Conservation (phyloP, 2,888 invertebrate genomes). For the Zonitis immaculata region DNA sequence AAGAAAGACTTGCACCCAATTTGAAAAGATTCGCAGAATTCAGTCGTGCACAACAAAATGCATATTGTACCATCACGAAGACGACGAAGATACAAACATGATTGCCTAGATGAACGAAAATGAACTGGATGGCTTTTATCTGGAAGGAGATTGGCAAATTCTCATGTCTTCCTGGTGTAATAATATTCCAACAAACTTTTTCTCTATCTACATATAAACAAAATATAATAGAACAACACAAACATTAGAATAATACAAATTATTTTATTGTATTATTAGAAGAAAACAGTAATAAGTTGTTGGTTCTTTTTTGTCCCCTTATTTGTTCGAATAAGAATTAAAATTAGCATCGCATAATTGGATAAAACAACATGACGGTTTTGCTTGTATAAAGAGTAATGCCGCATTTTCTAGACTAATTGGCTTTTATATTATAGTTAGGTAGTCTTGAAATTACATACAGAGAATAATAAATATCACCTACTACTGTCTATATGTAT, state of each 20-base stretch:
- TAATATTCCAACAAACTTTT: too few relatives aligned
- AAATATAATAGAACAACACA: background rate
- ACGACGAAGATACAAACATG: slow-evolving; percentile 3
- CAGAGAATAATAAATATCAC: background rate
- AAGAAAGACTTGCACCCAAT: slow-evolving; percentile 24
- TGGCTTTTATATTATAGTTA: slow-evolving; percentile 13
- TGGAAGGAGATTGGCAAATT: background rate
- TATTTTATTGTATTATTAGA: background rate
- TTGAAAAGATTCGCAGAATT: slow-evolving; percentile 22
- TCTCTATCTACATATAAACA: background rate
- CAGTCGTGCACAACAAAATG: slow-evolving; percentile 26
- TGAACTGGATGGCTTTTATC: background rate
- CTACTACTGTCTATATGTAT: too few relatives aligned
- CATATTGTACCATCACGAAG: slow-evolving; percentile 24
- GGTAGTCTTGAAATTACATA: slow-evolving; percentile 1
- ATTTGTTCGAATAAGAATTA: background rate
- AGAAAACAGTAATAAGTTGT: too few relatives aligned
- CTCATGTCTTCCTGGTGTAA: background rate
- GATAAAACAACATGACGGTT: slow-evolving; percentile 20
- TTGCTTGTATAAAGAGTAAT: slow-evolving; percentile 8
- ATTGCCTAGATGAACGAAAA: background rate
- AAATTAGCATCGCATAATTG: slow-evolving; percentile 20
- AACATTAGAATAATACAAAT: background rate
- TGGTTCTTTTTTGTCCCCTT: too few relatives aligned
- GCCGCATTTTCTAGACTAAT: slow-evolving; percentile 5